Evolutionary conservation across 1,140 invertebrate species (phyloP), one percentile per base, ranked within the genome.

Genomic region (Tyrophagus putrescentiae): DNA sequence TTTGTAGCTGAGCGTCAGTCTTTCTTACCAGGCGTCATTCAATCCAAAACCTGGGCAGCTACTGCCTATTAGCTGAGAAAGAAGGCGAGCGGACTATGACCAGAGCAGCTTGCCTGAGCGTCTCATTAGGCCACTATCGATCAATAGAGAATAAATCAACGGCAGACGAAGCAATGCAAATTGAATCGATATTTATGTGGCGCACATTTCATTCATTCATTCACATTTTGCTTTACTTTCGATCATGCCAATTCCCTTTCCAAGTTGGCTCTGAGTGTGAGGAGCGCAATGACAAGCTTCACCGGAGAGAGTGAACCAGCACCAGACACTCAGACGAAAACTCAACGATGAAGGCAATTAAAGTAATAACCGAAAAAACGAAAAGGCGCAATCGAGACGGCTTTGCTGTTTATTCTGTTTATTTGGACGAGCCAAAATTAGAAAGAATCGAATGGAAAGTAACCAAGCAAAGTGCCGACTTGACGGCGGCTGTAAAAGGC

Each of bases 391-490:
- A 39, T 39, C 21, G 36, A 39, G 36, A 39, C 21, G 36, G 36
- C 36, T 39, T 39, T 13, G 21, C 13, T 39, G 36, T 39, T 39
- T 39, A 39, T 39, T 39, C 36, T 21, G 36, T 13, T 39, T 39
- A 18, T n/a, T n/a, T n/a, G n/a, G n/a, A n/a, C n/a, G n/a, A n/a
- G 45, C 45, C 45, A 48, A 48, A 48, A 48, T 48, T 48, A 48
- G 45, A 48, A 48, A 7, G 45, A 48, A 48, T 48, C 18, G 21
- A 18, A 48, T 48, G 9, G 21, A 18, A 48, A 48, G 7, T 7
- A 48, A 48, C 45, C 13, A 48, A 29, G 31, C 7, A 48, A 48
- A 7, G 45, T 48, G 45, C 21, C 18, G 31, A 48, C n/a, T n/a
- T n/a, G n/a, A n/a, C n/a, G n/a, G 7, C 45, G 21, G 45, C 7